A percentile compares a stretch with the other conserved stretches of the same genome.
These are phyloP conservation scores for Coronaproctus castanopsis DNA, from an alignment of 2,888 invertebrate genomes.

Conservation along the genomic window DNA sequence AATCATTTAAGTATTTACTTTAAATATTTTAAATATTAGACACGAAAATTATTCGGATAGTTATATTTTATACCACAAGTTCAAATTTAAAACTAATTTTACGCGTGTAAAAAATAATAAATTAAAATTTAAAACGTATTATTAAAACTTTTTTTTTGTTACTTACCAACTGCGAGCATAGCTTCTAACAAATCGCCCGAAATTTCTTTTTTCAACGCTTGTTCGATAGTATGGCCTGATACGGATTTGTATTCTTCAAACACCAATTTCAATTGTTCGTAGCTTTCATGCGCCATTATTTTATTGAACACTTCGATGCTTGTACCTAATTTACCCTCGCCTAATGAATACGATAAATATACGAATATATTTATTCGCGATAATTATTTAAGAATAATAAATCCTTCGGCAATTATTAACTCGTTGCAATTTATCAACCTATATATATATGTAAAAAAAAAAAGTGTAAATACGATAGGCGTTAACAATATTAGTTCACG, in stretches of 20 bases:
- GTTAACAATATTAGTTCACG: too few relatives aligned
- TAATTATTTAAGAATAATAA: too few relatives aligned
- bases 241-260: conserved; percentile 54
- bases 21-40: too few relatives aligned
- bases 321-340: conserved; percentile 48
- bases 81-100: too few relatives aligned
- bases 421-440: not conserved
- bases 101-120: too few relatives aligned
- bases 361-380: not conserved
- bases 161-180: conserved; percentile 43
- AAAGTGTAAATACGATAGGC: not conserved
- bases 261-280: conserved; percentile 42
- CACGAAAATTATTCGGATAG: too few relatives aligned
- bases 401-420: too few relatives aligned
- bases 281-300: conserved; percentile 52
- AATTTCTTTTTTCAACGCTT: conserved; percentile 45
- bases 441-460: not conserved
- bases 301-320: conserved; percentile 51
- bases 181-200: conserved; percentile 45
- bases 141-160: too few relatives aligned
- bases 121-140: too few relatives aligned
- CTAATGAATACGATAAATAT: conserved; percentile 16
- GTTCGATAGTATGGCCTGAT: conserved; percentile 49
- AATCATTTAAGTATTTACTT: too few relatives aligned
- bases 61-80: too few relatives aligned